A percentile compares a stretch with the other conserved stretches of the same genome.
Conservation (phyloP, 2,888 invertebrate species). For the Cylloceria caligata region DNA sequence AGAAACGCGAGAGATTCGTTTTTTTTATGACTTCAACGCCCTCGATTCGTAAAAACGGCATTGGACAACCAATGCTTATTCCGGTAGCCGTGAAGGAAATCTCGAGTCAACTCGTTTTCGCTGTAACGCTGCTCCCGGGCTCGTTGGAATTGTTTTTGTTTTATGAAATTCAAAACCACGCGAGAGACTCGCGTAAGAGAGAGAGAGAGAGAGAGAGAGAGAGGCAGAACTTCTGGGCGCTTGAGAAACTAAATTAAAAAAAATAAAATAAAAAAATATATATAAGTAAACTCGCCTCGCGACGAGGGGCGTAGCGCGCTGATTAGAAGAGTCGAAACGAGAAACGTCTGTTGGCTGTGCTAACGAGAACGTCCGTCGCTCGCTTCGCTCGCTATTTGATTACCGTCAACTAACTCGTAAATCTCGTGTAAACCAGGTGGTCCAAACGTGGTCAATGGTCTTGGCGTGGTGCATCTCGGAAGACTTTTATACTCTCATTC, state of each 20-base stretch:
- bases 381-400: slow-evolving; percentile 55
- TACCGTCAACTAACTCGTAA: slow-evolving; percentile 57
- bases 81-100: slow-evolving; percentile 18
- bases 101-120: slow-evolving; percentile 48
- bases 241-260: slow-evolving; percentile 24
- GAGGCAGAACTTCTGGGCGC: not conserved
- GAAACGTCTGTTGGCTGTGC: slow-evolving; percentile 23
- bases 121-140: slow-evolving; percentile 2
- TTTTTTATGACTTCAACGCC: slow-evolving; percentile 46
- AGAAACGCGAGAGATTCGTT: slow-evolving; percentile 45
- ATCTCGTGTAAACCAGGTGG: slow-evolving; percentile 43
- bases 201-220: not conserved
- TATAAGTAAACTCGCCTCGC: slow-evolving; percentile 56
- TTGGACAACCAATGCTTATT: slow-evolving; percentile 55
- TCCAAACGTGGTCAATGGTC: slow-evolving; percentile 56
- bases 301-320: slow-evolving; percentile 44
- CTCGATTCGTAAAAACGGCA: slow-evolving; percentile 49
- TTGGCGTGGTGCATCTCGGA: slow-evolving; percentile 58
- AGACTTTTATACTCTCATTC: slow-evolving; percentile 66
- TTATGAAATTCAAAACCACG: slow-evolving; percentile 32
- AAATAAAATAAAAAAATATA: slow-evolving; percentile 13
- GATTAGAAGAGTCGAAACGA: slow-evolving; percentile 48
- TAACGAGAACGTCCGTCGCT: slow-evolving; percentile 38
- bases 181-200: not conserved
- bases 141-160: slow-evolving; percentile 20